phyloP scores from a whole-genome alignment of 2,113 vertebrate genomes.

The Xenopus laevis region DNA sequence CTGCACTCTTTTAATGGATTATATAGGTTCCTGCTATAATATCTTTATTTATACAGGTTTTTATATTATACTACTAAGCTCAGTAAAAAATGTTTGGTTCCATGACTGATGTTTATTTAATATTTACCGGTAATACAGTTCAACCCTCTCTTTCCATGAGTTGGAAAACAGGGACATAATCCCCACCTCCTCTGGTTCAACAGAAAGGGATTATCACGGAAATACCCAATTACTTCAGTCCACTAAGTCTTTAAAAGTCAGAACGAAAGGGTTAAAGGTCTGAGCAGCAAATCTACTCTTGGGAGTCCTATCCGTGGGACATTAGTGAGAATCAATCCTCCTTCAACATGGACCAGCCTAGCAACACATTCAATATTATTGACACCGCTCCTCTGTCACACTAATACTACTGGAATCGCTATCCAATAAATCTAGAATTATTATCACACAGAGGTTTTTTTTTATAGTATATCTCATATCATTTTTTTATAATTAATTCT shows the following conservation, averaged over 20 bases:
- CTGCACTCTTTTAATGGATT: too few species aligned
- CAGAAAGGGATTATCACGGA: constrained; percentile 33
- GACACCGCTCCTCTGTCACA: constrained; percentile 29
- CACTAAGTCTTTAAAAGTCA: constrained; percentile 37
- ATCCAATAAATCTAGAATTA: constrained; percentile 31
- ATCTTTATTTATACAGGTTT: too few species aligned
- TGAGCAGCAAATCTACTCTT: constrained; percentile 36
- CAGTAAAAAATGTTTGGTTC: too few species aligned
- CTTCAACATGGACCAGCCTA: constrained; percentile 31
- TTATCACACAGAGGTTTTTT: too few species aligned
- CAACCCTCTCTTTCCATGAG: background rate
- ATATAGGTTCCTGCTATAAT: too few species aligned
- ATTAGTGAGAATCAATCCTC: constrained; percentile 39
- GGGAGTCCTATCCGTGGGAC: constrained; percentile 35
- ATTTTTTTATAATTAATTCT: too few species aligned
- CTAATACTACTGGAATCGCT: constrained; percentile 30
- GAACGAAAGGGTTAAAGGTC: constrained; percentile 38
- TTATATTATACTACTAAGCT: too few species aligned
- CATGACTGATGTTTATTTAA: too few species aligned
- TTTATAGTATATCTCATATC: too few species aligned
- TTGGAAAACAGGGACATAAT: constrained; percentile 28
- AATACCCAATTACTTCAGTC: constrained; percentile 31
- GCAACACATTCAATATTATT: constrained; percentile 33
- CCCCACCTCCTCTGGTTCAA: constrained; percentile 25
- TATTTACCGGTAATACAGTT: too few species aligned